Base-by-base conservation (phyloP, 1,140 invertebrate species). In the Drosophila mojavensis region DNA sequence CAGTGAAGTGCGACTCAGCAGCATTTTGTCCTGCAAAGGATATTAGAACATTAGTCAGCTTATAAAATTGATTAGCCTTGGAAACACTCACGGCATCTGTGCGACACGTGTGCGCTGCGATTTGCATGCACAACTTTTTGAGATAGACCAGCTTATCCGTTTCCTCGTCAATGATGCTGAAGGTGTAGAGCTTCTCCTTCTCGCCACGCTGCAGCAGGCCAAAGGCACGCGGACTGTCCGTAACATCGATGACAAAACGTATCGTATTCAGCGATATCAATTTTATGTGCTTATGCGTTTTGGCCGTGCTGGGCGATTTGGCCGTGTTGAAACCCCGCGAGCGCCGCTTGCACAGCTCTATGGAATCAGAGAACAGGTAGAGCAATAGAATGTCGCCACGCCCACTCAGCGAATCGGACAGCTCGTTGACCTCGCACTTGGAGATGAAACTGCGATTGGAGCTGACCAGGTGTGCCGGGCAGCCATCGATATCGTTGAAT, bases 401-500 rank as follows among this genome's bases (percentile, higher is more conserved):
- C 7, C 97, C 96, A 77, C 96, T 96, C 33, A 98, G 93, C 39
- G 95, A 95, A 85, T 98, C 97, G 54, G 96, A 96, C 17, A 99
- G 92, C 92, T 99, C 97, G 55, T 96, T 95, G 5, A 98, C 97
- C 90, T 99, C 98, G 66, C 97, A 96, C 80, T 96, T 96, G 11
- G 95, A 94, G 33, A 98, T 95, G 88, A 98, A 98, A 75, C 94
- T 96, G 62, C 98, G 94, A 93, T 98, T 97, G 15, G 98, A 98
- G 11, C 97, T 98, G 9, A 99, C 95, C 69, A 99, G 92, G 86
- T 98, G 96, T 0, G 97, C 95, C 48, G 98, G 98, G 93, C 98
- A 99, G 88, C 98, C 98, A 89, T 99, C 98, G 85, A 99, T 99
- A 91, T 99, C 98, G 93, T 99, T 98, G 92, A 98, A 97, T 65